Evolutionary conservation across 2,797 vertebrate genomes (phyloP).

Genomic region (Tauraco hartlaubi): DNA sequence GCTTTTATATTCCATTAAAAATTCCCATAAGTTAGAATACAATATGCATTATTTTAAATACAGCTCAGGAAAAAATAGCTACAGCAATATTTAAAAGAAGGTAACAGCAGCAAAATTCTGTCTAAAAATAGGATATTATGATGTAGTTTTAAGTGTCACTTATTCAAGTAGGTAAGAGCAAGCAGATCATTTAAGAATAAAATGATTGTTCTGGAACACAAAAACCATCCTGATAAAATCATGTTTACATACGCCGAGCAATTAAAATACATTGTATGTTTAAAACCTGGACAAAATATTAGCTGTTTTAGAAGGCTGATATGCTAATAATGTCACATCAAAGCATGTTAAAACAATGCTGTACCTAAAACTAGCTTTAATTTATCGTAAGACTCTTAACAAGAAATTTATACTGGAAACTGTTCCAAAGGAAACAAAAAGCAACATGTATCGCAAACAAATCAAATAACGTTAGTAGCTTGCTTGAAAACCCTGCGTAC

Average conservation of each 20-base stretch:
- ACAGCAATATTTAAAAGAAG: constrained; percentile 66
- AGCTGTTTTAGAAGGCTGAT: not conserved
- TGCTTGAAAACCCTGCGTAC: not conserved
- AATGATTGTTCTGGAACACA: constrained; percentile 25
- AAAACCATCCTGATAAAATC: constrained; percentile 36
- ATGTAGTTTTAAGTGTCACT: constrained; percentile 52
- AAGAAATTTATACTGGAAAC: not conserved
- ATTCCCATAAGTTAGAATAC: constrained; percentile 66
- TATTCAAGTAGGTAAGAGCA: constrained; percentile 63
- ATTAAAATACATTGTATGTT: constrained; percentile 7
- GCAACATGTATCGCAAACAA: not conserved
- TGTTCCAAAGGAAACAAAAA: not conserved
- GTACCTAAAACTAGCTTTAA: not conserved
- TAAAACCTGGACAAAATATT: constrained; percentile 10
- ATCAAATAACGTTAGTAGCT: not conserved
- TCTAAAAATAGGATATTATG: constrained; percentile 70
- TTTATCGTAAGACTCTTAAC: not conserved
- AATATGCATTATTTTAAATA: constrained; percentile 60
- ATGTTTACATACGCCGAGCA: not conserved
- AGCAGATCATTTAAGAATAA: constrained; percentile 52
- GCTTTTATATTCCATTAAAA: constrained; percentile 71
- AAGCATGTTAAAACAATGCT: not conserved
- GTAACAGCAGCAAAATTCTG: constrained; percentile 68
- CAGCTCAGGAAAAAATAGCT: constrained; percentile 76
- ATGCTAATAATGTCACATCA: not conserved